phyloP scores from a whole-genome alignment of 2,888 invertebrate genomes.

The Orthosia incerta region DNA sequence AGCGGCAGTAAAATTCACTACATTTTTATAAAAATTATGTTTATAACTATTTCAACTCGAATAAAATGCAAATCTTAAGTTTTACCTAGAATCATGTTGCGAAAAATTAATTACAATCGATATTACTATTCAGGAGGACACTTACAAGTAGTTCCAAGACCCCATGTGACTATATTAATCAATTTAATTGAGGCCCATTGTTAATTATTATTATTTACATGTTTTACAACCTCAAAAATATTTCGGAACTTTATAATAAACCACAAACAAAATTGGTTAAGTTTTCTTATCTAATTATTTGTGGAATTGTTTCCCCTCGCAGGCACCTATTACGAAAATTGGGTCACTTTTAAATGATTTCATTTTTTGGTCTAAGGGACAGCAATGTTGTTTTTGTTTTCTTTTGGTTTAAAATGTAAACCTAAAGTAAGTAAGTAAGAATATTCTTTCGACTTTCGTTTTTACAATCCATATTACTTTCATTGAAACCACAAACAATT shows the following conservation, averaged over 20 bases:
- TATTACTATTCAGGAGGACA: not conserved
- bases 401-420: not conserved
- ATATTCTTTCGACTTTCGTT: not conserved
- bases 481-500: too few species aligned
- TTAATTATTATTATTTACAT: not conserved
- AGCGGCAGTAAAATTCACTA: not conserved
- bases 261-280: conserved; percentile 25
- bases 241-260: not conserved
- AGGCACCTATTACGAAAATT: not conserved
- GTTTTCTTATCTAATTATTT: not conserved
- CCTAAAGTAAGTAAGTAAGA: not conserved
- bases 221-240: not conserved
- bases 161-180: not conserved
- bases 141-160: not conserved
- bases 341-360: not conserved
- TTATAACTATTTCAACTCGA: not conserved
- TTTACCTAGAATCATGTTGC: not conserved
- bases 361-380: not conserved
- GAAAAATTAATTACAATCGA: not conserved
- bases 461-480: not conserved
- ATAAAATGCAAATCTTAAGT: not conserved
- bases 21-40: conserved; percentile 11
- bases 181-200: not conserved
- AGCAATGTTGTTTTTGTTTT: not conserved
- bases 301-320: too few species aligned